Conservation (phyloP, 2,888 invertebrate genomes). For the Cacoxenus indagator region DNA sequence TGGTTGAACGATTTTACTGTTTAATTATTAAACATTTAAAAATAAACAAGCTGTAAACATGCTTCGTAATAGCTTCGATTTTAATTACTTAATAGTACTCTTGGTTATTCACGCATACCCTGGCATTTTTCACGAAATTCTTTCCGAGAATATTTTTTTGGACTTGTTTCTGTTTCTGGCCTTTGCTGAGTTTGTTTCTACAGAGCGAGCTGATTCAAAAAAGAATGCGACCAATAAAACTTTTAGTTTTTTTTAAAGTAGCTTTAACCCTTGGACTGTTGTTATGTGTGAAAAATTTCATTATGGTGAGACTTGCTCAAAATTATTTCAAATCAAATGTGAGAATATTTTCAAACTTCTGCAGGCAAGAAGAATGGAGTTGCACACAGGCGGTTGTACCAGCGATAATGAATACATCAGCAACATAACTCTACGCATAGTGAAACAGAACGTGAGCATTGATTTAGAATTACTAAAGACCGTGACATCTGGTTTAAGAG, state of each 20-base stretch:
- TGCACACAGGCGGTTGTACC: background rate
- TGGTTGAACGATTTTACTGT: no score
- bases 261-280: background rate
- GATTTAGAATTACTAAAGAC: background rate
- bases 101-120: no score
- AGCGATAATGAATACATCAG: background rate
- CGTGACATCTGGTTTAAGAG: background rate
- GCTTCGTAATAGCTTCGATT: no score
- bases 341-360: background rate
- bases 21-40: no score
- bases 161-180: no score
- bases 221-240: no score
- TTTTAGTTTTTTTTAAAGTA: background rate
- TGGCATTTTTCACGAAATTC: no score
- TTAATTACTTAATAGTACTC: no score
- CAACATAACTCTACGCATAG: background rate
- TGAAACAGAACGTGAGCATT: background rate
- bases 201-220: no score
- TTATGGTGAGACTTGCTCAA: background rate
- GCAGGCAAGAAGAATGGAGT: background rate
- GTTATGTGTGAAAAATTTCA: background rate
- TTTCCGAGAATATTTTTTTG: no score
- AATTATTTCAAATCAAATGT: background rate
- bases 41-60: no score
- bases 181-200: no score